A percentile compares a stretch with the other conserved stretches of the same genome.
Evolutionary conservation across 2,797 vertebrate species (phyloP).

Genomic region (Enteromius paludinosus): DNA sequence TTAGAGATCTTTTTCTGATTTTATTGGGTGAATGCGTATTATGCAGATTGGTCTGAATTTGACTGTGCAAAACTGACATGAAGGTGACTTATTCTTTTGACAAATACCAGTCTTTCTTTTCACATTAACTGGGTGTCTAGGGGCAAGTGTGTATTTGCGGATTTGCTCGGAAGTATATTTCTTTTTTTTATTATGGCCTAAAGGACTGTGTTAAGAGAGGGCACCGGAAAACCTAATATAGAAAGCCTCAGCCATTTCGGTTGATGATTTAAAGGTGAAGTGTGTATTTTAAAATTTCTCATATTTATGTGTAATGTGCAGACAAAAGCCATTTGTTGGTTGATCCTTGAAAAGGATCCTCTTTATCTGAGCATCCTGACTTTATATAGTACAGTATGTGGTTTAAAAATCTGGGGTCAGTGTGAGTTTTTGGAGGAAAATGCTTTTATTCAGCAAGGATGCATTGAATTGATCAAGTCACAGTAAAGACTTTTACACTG

Average conservation of each 20-base stretch:
- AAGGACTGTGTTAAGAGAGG: not conserved
- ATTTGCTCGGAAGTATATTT: constrained; percentile 1
- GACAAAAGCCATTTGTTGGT: not conserved
- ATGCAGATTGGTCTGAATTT: not conserved
- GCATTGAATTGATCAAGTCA: not conserved
- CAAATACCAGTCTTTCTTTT: not conserved
- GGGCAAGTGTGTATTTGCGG: not conserved
- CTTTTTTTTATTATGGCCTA: constrained; percentile 10
- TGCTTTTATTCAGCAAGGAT: not conserved
- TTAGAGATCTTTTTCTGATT: constrained; percentile 3
- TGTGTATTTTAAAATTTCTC: not conserved
- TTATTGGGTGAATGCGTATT: not conserved
- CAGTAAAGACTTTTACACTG: not conserved
- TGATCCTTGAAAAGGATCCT: not conserved
- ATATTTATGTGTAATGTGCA: not conserved
- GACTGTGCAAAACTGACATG: not conserved
- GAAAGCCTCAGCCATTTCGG: not conserved
- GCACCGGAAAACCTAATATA: not conserved
- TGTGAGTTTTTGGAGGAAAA: not conserved
- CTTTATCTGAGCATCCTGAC: not conserved
- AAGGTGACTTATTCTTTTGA: constrained; percentile 11
- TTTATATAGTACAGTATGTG: not conserved
- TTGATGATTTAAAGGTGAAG: not conserved
- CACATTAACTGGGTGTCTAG: not conserved
- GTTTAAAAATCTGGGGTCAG: not conserved